A percentile compares a stretch with the other conserved stretches of the same genome.
phyloP scores from a whole-genome alignment of 2,888 invertebrate genomes.

The Apamea anceps region DNA sequence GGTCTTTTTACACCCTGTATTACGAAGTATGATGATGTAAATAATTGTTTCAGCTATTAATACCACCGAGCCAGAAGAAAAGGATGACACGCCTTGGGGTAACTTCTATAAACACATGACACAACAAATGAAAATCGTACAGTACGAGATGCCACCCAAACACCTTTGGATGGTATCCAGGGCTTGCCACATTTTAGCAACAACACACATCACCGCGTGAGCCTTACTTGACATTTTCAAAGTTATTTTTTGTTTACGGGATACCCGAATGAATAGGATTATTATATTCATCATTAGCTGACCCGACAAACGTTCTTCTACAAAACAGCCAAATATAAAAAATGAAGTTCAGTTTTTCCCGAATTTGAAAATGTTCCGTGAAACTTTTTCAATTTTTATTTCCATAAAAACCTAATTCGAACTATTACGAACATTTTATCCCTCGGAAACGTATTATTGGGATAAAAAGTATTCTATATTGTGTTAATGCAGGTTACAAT shows the following conservation, averaged over 20 bases:
- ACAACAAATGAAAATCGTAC: accelerated
- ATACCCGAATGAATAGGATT: neutral
- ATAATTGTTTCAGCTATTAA: neutral
- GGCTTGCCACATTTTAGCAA: constrained; percentile 49
- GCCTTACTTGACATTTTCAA: constrained; percentile 18
- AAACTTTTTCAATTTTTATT: neutral
- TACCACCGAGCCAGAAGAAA: neutral
- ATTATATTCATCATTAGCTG: neutral
- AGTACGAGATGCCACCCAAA: accelerated
- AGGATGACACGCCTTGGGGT: neutral
- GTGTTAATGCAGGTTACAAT: too few relatives aligned
- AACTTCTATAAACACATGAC: neutral
- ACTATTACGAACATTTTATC: neutral
- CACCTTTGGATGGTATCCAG: neutral
- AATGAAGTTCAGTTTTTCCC: neutral
- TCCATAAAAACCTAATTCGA: neutral
- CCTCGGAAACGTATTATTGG: too few relatives aligned
- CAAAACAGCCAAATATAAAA: neutral
- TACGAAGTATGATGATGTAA: neutral
- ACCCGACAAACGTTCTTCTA: neutral
- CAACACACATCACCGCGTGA: constrained; percentile 61
- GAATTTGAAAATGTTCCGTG: neutral
- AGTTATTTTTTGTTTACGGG: neutral
- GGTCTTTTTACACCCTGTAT: neutral
- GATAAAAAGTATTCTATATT: too few relatives aligned